These are phyloP conservation scores for Clistopyga incitator DNA, from an alignment of 2,888 invertebrate genomes.

Conservation along the genomic window DNA sequence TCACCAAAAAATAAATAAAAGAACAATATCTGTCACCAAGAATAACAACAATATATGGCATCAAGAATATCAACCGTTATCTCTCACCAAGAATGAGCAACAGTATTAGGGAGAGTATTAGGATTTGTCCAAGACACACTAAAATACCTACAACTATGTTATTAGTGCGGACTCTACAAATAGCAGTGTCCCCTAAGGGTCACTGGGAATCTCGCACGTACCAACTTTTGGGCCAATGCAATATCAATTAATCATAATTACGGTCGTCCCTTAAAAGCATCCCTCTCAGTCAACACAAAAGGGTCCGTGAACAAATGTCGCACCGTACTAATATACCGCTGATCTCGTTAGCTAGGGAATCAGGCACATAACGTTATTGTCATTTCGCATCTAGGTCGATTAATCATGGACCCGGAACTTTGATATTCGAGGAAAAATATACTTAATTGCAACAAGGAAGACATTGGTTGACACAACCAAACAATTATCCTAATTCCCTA, in stretches of 20 bases:
- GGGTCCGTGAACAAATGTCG: background rate
- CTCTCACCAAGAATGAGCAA: background rate
- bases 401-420: background rate
- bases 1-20: too few species aligned
- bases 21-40: too few species aligned
- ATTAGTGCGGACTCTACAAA: background rate
- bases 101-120: background rate
- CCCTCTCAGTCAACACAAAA: background rate
- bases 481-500: too few species aligned
- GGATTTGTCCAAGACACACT: background rate
- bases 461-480: too few species aligned
- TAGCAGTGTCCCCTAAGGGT: background rate
- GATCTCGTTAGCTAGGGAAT: background rate
- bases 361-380: background rate
- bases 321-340: background rate
- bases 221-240: background rate
- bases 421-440: background rate
- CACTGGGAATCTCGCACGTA: background rate
- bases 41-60: too few species aligned
- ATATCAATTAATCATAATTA: conserved; percentile 20
- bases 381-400: background rate
- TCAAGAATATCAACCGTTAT: too few species aligned
- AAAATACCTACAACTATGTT: background rate
- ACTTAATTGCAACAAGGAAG: too few species aligned
- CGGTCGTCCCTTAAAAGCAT: conserved; percentile 6